Evolutionary conservation across 1,140 invertebrate species (phyloP).

Genomic region (Penaeus chinensis): DNA sequence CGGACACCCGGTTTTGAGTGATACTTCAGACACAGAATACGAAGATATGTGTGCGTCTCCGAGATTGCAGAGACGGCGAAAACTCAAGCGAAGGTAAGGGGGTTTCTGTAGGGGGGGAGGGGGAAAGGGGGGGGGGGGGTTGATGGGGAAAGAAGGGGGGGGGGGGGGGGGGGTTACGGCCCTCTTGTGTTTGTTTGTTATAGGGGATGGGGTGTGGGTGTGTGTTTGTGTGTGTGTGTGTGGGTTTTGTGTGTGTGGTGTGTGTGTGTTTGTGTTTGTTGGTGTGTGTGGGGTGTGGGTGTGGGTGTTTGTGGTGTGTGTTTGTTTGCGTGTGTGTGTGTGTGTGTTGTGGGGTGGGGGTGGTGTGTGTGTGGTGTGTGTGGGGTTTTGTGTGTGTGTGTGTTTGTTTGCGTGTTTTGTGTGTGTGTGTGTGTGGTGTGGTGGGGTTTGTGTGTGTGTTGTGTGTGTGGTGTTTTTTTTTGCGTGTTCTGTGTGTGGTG

Average conservation of each 20-base stretch:
- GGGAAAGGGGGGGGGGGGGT: no score
- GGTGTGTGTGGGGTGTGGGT: neutral
- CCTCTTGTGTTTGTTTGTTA: no score
- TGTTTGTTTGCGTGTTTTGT: neutral
- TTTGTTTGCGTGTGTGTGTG: no score
- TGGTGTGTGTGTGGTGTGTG: rapidly evolving
- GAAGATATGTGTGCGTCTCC: slow-evolving; percentile 71
- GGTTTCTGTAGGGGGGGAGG: neutral
- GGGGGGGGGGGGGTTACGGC: no score
- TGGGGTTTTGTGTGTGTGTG: neutral
- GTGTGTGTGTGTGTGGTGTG: neutral
- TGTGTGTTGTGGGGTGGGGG: neutral
- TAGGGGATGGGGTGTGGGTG: neutral
- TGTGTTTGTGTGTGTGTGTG: neutral
- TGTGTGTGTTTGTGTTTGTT: no score
- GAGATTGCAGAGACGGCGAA: slow-evolving; percentile 67
- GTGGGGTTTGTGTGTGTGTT: no score
- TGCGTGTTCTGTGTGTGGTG: no score
- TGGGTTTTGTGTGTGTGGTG: neutral
- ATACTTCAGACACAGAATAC: slow-evolving; percentile 68
- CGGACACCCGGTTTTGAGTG: slow-evolving; percentile 48
- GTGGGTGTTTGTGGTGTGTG: neutral
- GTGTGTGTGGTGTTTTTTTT: no score
- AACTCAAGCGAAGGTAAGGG: slow-evolving; percentile 52
- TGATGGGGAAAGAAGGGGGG: no score